Conservation (phyloP, 1,140 invertebrate genomes). For the Eubasilissa regina region DNA sequence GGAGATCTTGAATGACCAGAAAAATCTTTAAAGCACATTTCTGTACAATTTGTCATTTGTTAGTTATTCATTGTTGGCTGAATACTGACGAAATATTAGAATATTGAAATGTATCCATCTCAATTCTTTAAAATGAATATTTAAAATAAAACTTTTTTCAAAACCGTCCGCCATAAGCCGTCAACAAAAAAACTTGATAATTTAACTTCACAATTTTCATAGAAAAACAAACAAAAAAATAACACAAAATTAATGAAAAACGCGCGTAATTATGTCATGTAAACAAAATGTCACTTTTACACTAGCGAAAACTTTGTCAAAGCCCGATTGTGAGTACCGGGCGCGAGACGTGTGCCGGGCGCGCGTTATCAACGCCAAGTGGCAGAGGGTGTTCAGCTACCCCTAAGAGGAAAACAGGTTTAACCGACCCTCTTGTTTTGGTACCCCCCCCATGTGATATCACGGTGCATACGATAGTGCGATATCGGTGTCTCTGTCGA, state of each 20-base stretch:
- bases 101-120: too few relatives aligned
- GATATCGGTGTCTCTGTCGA: neutral
- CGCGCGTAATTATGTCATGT: neutral
- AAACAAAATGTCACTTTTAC: constrained; percentile 37
- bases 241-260: neutral
- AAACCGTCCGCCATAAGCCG: neutral
- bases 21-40: too few relatives aligned
- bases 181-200: constrained; percentile 3
- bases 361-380: constrained; percentile 36
- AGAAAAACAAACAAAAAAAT: neutral
- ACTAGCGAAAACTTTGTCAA: constrained; percentile 23
- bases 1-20: too few relatives aligned
- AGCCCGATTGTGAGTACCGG: constrained; percentile 8
- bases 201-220: neutral
- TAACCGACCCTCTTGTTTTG: constrained; percentile 9
- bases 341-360: constrained; percentile 11
- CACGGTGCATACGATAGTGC: constrained; percentile 3
- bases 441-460: neutral
- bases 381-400: constrained; percentile 4
- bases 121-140: too few relatives aligned
- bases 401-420: constrained; percentile 21
- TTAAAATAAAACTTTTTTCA: neutral
- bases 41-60: too few relatives aligned
- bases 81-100: too few relatives aligned
- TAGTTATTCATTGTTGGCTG: too few relatives aligned